phyloP scores from a whole-genome alignment of 2,113 vertebrate species.

The Bubo bubo region DNA sequence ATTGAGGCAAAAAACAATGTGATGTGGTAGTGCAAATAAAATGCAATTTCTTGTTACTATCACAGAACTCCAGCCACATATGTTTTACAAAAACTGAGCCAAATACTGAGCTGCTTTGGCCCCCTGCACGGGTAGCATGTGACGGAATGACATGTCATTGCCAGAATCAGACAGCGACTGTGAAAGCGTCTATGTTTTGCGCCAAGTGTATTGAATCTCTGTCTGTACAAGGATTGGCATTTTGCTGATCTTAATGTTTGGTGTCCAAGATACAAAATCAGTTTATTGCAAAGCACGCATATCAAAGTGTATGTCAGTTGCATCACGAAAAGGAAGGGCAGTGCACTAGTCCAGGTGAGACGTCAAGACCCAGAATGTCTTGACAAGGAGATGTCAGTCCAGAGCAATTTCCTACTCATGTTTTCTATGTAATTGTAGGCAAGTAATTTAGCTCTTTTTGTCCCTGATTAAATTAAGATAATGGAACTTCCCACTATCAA shows the following conservation, averaged over 20 bases:
- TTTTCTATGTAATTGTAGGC: not conserved
- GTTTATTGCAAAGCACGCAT: not conserved
- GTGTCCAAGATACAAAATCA: not conserved
- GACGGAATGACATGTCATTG: not conserved
- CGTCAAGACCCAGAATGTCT: not conserved
- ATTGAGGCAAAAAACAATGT: not conserved
- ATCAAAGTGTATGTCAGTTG: too few relatives aligned
- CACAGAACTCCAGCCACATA: not conserved
- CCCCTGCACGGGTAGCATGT: rapidly evolving
- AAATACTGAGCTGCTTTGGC: not conserved
- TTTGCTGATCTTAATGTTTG: not conserved
- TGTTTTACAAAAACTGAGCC: not conserved
- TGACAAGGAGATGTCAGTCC: not conserved
- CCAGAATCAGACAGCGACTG: not conserved
- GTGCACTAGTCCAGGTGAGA: not conserved
- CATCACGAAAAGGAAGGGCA: not conserved
- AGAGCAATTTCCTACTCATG: not conserved
- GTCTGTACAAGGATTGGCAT: rapidly evolving
- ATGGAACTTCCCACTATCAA: not conserved
- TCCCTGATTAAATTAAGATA: not conserved
- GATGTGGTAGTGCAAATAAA: not conserved
- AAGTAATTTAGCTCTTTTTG: not conserved
- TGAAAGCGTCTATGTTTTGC: not conserved
- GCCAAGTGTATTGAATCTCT: not conserved
- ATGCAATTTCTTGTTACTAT: not conserved